Base-by-base conservation (phyloP, 1,140 invertebrate species). In the Melitaea cinxia region DNA sequence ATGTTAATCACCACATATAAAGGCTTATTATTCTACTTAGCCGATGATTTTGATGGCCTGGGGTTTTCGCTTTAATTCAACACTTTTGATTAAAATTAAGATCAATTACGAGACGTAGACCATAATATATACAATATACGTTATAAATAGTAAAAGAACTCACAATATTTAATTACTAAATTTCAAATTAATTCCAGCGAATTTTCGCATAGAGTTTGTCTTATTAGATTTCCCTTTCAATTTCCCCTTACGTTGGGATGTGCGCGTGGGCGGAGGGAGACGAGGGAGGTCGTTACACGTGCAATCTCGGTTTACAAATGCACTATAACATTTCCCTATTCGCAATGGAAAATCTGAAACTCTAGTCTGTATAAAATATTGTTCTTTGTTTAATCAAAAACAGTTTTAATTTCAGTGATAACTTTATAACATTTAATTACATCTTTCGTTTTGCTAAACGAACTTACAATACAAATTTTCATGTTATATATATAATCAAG, bases 141-240 rank as follows among this genome's bases (percentile, higher is more conserved):
- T n/a, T n/a, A n/a, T n/a, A n/a, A n/a, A n/a, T n/a, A n/a, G n/a
- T n/a, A n/a, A n/a, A n/a, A n/a, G n/a, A n/a, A n/a, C n/a, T n/a
- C n/a, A n/a, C n/a, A 2, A 26, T 26, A 26, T 4, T 6, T 26
- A 26, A 26, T 26, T 26, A 26, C 30, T 1, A 33, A 33, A 33
- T 39, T 5, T 39, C 37, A 39, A 39, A 39, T 39, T 0, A 17
- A 5, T 15, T 17, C 14, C 17, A 15, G 14, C 33, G 53, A 23
- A 30, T 33, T 17, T 54, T n/a, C 23, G 15, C 7, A 15, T 7
- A 42, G 14, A 17, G 37, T 42, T 42, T 17, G 23, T 52, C 37
- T 60, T 54, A 54, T 62, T 54, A 62, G 37, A 54, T 62, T 54
- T 53, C 35, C 50, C 59, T 62, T 53, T 62, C 50, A 28, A 49